Conservation (phyloP, 53 echinoderm and acorn worm species). For the Antedon mediterranea region DNA sequence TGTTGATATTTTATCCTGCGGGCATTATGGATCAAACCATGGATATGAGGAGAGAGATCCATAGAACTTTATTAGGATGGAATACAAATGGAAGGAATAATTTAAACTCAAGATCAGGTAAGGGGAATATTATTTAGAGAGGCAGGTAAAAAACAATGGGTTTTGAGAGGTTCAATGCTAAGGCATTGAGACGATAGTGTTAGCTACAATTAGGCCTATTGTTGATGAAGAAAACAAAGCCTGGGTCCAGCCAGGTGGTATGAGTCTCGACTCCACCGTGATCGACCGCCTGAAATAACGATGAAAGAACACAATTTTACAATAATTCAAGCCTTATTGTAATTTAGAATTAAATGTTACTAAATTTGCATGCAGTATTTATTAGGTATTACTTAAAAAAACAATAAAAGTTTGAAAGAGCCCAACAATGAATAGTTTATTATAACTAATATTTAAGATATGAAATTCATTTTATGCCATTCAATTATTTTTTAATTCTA, state of each 20-base stretch:
- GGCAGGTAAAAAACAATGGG: not conserved
- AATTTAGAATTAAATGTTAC: too few species aligned
- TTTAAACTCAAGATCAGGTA: not conserved
- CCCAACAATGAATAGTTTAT: too few species aligned
- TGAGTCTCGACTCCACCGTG: not conserved
- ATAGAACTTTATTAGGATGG: not conserved
- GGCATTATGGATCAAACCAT: not conserved
- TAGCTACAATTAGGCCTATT: not conserved
- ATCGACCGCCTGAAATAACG: not conserved
- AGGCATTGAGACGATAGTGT: not conserved
- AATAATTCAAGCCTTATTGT: too few species aligned
- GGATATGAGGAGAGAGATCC: not conserved
- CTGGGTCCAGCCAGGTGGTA: not conserved
- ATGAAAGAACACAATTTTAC: not conserved
- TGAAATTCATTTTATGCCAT: too few species aligned
- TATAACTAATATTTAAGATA: too few species aligned
- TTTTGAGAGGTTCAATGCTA: not conserved
- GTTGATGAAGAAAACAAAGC: not conserved
- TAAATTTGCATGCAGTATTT: too few species aligned
- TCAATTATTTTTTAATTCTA: too few species aligned
- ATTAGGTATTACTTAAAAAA: too few species aligned
- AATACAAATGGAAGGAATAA: not conserved
- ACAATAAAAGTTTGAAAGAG: too few species aligned
- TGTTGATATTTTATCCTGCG: not conserved
- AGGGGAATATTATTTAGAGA: not conserved